Base-by-base conservation (phyloP, 2,797 vertebrate genomes). In the Enteromius paludinosus region DNA sequence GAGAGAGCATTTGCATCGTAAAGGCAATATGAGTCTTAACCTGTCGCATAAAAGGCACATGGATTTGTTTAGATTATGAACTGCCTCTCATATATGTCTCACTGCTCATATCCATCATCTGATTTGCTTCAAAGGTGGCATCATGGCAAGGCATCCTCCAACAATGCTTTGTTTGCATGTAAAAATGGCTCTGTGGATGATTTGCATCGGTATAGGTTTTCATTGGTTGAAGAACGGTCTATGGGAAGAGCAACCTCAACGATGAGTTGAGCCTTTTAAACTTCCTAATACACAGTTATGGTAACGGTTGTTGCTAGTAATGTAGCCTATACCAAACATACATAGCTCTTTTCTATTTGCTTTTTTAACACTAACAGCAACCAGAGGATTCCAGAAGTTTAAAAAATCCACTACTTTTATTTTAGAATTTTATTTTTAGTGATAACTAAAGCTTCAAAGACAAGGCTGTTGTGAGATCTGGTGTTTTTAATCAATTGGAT, bases 141-240 rank as follows among this genome's bases (percentile, higher is more conserved):
- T 87, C 17, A 65, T 69, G 71, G 73, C 71, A 82, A 12, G 49
- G 62, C 70, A 45, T 41, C 47, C 47, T 79, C 78, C 70, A 83
- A 71, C 79, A 83, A 78, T 86, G 14, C 72, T 83, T 35, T 64
- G 78, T 92, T 94, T 93, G 91, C 92, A 93, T 93, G 88, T 47
- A 84, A 89, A 87, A 68, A 77, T 61, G 83, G 72, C 76, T 75
- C 69, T 4, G 20, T 20, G 61, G 20, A 61, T 85, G 28, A 94
- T 95, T 94, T 95, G 92, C 93, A 93, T 94, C n/a, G n/a, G 76
- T 78, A 72, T 79, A 87, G 33, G 47, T 79, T 79, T 79, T 23
- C 64, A 68, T 5, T 56, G 64, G 84, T 85, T 83, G 86, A 12
- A 59, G 83, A 93, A 92, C 92, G 87, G 89, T 89, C 70, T 81